phyloP scores from a whole-genome alignment of 2,797 vertebrate species.

The Tokudaia tokunoshimensis region DNA sequence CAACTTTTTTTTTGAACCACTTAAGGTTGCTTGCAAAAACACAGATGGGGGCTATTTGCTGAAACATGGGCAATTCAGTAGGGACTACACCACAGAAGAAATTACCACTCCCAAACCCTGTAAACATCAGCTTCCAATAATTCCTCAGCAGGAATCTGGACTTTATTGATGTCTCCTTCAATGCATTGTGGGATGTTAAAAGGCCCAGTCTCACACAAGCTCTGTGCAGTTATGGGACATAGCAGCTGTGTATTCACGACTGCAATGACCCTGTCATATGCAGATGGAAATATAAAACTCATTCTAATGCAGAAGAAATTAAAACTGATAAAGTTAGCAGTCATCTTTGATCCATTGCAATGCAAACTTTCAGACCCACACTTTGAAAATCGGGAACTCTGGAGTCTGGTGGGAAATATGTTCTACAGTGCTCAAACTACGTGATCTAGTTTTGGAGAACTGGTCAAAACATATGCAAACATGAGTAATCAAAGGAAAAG shows the following conservation, averaged over 20 bases:
- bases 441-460: background rate
- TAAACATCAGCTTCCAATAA: background rate
- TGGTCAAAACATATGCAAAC: slow-evolving; percentile 8
- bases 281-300: background rate
- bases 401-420: background rate
- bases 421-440: background rate
- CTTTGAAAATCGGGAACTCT: background rate
- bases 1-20: background rate
- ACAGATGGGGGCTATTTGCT: background rate
- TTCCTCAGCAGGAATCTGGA: background rate
- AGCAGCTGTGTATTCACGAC: background rate
- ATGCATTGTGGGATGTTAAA: background rate
- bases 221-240: background rate
- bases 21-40: background rate
- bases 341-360: background rate
- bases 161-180: background rate
- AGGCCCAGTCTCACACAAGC: background rate
- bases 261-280: background rate
- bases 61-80: background rate
- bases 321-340: background rate
- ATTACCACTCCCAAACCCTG: background rate
- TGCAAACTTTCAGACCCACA: background rate
- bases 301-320: background rate
- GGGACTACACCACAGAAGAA: background rate
- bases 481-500: slow-evolving; percentile 39